Base-by-base conservation (phyloP, 2,888 invertebrate species). In the Folsomia candida region DNA sequence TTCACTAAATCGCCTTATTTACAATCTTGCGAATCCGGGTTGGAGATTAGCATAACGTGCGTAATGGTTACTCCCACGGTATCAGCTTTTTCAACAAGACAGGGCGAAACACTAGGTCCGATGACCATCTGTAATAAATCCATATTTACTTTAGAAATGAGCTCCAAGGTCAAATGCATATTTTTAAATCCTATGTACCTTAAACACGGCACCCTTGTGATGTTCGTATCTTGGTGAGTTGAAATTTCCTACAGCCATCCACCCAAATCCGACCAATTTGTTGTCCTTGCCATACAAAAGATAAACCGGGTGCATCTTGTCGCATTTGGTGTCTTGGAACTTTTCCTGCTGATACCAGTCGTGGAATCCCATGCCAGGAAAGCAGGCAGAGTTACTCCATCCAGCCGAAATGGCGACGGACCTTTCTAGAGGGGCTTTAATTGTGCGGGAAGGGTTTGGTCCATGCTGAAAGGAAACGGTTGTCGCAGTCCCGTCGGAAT, bases 231-330 rank as follows among this genome's bases (percentile, higher is more conserved):
- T 51, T 2, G 47, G 27, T 27, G 20, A 27, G 2, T 6, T 24
- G 6, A 29, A 62, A 3, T 26, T 62, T 4, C 54, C 68, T n/a
- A 20, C 11, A 18, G 25, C 27, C 20, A 62, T 27, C 54, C 61
- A 68, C 51, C 68, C 68, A 6, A 63, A 68, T 1, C 68, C 68
- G 20, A 59, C 20, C 54, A 68, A 22, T 22, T 68, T 60, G 6
- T 47, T 54, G 9, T 54, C 20, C 20, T 68, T 68, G 22, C 51
- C 24, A 28, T 27, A 68, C 11, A 68, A 51, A 1, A 68, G 51
- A 51, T 62, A 68, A 18, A 24, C 62, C 6, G 68, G 68, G 37
- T 54, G 47, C 3, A 51, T 18, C 1, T 3, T 62, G 6, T 27
- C 24, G 37, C 68, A 68, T 2, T 57, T 6, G 28, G n/a, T 11